phyloP scores from a whole-genome alignment of 2,113 vertebrate species.

The Puma concolor region DNA sequence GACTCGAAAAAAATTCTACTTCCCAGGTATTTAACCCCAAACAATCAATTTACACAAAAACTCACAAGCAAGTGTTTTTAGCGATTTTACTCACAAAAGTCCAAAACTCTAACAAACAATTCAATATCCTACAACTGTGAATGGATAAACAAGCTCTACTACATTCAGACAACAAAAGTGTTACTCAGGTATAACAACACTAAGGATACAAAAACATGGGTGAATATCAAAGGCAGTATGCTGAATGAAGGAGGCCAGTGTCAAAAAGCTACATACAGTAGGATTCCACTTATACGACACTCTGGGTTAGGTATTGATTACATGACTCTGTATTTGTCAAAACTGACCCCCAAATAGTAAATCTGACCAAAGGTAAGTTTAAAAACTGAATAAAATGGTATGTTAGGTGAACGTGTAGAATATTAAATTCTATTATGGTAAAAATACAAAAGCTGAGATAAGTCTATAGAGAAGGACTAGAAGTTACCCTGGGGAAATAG shows the following conservation, averaged over 20 bases:
- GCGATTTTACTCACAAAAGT: not conserved
- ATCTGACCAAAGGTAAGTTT: conserved; percentile 20
- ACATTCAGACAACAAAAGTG: not conserved
- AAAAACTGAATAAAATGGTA: not conserved
- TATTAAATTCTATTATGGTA: not conserved
- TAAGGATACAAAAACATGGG: not conserved
- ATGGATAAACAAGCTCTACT: not conserved
- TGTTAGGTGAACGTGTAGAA: not conserved
- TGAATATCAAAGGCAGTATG: not conserved
- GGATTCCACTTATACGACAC: not conserved
- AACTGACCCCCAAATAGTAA: not conserved
- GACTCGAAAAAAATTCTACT: not conserved
- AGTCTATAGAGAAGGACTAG: not conserved
- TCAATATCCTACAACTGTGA: not conserved
- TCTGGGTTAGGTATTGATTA: not conserved
- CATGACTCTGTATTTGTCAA: not conserved
- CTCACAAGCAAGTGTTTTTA: not conserved
- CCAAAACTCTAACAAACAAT: not conserved
- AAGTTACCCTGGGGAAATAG: not conserved
- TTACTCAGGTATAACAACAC: not conserved
- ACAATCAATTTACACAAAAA: not conserved
- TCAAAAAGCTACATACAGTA: not conserved
- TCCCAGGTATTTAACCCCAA: not conserved
- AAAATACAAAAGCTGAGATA: not conserved
- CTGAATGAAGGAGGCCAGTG: not conserved